These are phyloP conservation scores for Acridotheres tristis DNA, from an alignment of 2,797 vertebrate genomes.

Conservation along the genomic window DNA sequence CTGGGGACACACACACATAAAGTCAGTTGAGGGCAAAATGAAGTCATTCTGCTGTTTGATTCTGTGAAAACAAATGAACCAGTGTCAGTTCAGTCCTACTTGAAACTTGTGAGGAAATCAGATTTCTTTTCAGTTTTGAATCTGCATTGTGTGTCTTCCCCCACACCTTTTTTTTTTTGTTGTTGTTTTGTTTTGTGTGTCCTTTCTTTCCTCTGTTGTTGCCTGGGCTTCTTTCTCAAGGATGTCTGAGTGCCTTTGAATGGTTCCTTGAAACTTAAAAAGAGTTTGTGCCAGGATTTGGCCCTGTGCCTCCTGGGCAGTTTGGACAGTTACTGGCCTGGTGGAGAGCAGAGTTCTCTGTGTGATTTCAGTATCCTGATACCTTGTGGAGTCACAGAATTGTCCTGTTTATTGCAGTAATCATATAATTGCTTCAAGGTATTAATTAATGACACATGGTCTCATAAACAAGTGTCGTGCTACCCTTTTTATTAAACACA, in stretches of 20 bases:
- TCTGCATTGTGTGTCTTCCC: not conserved
- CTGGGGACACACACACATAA: not conserved
- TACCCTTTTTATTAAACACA: not conserved
- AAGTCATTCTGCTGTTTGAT: conserved; percentile 8
- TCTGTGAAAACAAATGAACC: not conserved
- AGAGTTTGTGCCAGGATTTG: not conserved
- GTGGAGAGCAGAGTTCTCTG: not conserved
- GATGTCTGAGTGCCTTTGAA: not conserved
- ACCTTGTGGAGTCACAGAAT: not conserved
- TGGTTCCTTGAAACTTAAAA: not conserved
- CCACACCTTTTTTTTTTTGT: no score
- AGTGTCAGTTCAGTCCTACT: not conserved
- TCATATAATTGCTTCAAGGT: not conserved
- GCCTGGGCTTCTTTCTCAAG: not conserved
- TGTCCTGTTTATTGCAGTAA: not conserved
- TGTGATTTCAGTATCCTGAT: not conserved
- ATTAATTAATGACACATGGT: not conserved
- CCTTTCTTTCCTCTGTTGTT: conserved; percentile 19
- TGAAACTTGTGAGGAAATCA: not conserved
- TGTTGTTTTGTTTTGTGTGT: not conserved
- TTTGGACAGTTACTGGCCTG: not conserved
- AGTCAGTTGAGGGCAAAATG: not conserved
- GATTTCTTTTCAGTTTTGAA: not conserved
- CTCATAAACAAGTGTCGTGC: accelerated
- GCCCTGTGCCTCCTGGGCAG: not conserved